phyloP scores from a whole-genome alignment of 2,113 vertebrate species.

The Sitta europaea region DNA sequence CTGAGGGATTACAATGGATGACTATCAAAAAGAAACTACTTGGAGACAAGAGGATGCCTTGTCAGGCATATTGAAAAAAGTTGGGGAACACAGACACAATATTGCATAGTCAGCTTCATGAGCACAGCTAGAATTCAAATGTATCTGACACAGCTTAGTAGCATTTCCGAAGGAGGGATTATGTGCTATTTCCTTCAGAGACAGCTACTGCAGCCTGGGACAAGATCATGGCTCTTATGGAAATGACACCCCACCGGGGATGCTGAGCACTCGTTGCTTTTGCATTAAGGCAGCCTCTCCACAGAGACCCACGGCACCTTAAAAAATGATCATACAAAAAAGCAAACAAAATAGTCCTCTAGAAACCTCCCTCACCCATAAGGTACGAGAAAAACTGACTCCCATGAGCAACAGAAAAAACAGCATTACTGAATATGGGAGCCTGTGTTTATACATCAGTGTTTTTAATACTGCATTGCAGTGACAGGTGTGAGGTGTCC shows the following conservation, averaged over 20 bases:
- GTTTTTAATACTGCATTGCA: slow-evolving; percentile 40
- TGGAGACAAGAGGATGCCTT: not conserved
- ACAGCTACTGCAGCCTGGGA: slow-evolving; percentile 18
- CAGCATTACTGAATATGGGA: slow-evolving; percentile 21
- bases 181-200: slow-evolving; percentile 46
- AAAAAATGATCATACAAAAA: slow-evolving; percentile 1
- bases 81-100: not conserved
- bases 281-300: slow-evolving; percentile 16
- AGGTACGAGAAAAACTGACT: slow-evolving; percentile 43
- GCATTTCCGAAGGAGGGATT: not conserved
- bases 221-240: not conserved
- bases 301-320: not conserved
- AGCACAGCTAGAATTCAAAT: slow-evolving; percentile 52
- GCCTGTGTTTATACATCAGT: slow-evolving; percentile 10
- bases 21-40: not conserved
- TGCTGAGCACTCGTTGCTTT: slow-evolving; percentile 31
- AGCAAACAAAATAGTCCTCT: slow-evolving; percentile 18
- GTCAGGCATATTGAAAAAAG: not conserved
- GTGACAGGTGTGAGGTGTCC: not conserved
- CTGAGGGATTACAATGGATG: not conserved
- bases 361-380: not conserved
- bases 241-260: not conserved
- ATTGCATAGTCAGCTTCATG: slow-evolving; percentile 31
- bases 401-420: slow-evolving; percentile 40
- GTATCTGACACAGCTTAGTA: slow-evolving; percentile 14